A percentile compares a stretch with the other conserved stretches of the same genome.
phyloP scores from a whole-genome alignment of 2,113 vertebrate genomes.

The Todiramphus saurophagus region DNA sequence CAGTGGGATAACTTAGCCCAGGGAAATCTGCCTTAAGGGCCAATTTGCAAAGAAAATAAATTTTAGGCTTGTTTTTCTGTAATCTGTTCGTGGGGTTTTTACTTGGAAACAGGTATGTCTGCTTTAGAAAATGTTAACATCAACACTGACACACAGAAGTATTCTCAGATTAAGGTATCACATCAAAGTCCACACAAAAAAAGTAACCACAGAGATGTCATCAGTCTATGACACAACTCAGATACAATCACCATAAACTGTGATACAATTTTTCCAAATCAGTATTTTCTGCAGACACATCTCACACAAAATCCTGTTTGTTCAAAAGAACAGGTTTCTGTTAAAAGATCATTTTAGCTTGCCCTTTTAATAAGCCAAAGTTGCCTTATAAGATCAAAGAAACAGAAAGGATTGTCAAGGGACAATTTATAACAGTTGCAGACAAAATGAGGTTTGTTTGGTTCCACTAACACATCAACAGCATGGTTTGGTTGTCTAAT shows the following conservation, averaged over 20 bases:
- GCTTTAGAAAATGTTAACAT: neutral
- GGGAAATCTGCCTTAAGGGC: neutral
- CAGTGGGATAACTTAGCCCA: neutral
- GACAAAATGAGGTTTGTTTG: neutral
- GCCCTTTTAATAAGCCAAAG: neutral
- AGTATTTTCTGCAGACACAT: neutral
- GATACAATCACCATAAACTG: neutral
- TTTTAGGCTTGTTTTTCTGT: neutral
- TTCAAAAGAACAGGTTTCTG: neutral
- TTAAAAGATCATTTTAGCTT: neutral
- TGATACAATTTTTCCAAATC: neutral
- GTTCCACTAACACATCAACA: neutral
- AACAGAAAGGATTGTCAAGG: neutral
- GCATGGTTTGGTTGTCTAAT: neutral
- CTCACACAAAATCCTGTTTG: neutral
- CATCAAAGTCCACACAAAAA: neutral
- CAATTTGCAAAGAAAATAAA: neutral
- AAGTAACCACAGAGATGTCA: neutral
- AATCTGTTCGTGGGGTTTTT: neutral
- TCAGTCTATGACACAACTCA: neutral
- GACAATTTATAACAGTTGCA: neutral
- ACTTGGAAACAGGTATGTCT: neutral
- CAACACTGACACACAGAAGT: neutral
- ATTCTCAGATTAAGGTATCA: neutral
- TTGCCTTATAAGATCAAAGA: neutral